Percentiles rank a stretch among this genome's conserved stretches.
These are phyloP conservation scores for Eristalis intricaria DNA, from an alignment of 2,888 invertebrate species.

Conservation along the genomic window DNA sequence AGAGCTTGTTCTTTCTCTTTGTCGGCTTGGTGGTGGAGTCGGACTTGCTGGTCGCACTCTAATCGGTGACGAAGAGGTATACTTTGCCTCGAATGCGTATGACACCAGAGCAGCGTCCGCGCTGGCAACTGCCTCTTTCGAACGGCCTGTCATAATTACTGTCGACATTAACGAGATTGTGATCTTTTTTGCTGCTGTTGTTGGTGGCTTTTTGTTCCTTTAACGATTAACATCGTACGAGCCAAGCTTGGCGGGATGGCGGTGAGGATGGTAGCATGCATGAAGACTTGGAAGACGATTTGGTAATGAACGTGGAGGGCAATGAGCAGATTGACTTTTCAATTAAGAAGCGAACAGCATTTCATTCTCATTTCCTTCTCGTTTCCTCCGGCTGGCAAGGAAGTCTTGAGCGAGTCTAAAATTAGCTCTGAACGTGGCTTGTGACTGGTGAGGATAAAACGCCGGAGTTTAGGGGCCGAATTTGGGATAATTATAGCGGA, in stretches of 20 bases:
- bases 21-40: background rate
- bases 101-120: constrained; percentile 6
- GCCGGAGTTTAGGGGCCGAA: background rate
- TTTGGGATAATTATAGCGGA: background rate
- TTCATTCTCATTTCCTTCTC: background rate
- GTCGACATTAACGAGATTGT: constrained; percentile 49
- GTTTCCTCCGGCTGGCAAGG: background rate
- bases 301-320: constrained; percentile 20
- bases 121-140: background rate
- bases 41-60: background rate
- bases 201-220: constrained; percentile 2
- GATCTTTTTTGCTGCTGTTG: constrained; percentile 24
- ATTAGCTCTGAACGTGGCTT: background rate
- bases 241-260: background rate
- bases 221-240: background rate
- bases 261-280: background rate
- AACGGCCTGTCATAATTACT: constrained; percentile 48
- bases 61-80: constrained; percentile 27
- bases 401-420: background rate
- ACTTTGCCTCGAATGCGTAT: constrained; percentile 31
- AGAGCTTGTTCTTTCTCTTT: constrained; percentile 57
- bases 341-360: background rate
- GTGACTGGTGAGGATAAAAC: background rate
- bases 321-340: background rate
- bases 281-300: constrained; percentile 4